Percentiles rank a stretch among this genome's conserved stretches.
phyloP scores from a whole-genome alignment of 2,113 vertebrate genomes.

The Pitta sordida region DNA sequence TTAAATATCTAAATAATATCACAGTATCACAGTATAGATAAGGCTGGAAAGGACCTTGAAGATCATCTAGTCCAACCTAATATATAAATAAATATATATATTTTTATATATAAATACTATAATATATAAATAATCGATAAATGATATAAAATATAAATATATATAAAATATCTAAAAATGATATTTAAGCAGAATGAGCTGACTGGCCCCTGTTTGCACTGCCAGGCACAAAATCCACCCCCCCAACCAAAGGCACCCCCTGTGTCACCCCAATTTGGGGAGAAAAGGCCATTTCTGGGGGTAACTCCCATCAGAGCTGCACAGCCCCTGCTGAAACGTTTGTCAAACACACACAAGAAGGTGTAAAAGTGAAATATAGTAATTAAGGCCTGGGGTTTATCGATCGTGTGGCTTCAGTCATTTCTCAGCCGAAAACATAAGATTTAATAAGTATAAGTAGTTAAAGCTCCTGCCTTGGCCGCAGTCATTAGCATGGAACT shows the following conservation, averaged over 20 bases:
- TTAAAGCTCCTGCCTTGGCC: conserved; percentile 93
- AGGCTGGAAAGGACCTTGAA: too few species aligned
- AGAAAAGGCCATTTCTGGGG: background rate
- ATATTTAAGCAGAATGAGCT: background rate
- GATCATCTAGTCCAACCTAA: too few species aligned
- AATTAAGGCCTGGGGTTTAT: conserved; percentile 77
- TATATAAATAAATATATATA: too few species aligned
- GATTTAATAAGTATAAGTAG: conserved; percentile 92
- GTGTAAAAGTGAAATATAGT: conserved; percentile 75
- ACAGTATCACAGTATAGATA: too few species aligned
- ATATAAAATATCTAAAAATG: background rate
- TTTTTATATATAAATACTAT: too few species aligned
- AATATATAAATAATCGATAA: too few species aligned
- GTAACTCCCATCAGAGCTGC: background rate
- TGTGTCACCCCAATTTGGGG: background rate
- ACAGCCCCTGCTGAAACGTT: conserved; percentile 44
- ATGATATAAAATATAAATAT: too few species aligned
- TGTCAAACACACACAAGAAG: conserved; percentile 68
- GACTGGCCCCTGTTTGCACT: background rate
- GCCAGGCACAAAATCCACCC: background rate
- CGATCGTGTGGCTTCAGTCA: conserved; percentile 76
- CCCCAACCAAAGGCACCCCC: background rate
- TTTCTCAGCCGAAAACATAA: conserved; percentile 86
- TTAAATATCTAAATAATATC: too few species aligned
- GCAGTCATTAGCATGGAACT: conserved; percentile 89